Conservation (phyloP, 2,113 vertebrate species). For the Rhinogobius similis region DNA sequence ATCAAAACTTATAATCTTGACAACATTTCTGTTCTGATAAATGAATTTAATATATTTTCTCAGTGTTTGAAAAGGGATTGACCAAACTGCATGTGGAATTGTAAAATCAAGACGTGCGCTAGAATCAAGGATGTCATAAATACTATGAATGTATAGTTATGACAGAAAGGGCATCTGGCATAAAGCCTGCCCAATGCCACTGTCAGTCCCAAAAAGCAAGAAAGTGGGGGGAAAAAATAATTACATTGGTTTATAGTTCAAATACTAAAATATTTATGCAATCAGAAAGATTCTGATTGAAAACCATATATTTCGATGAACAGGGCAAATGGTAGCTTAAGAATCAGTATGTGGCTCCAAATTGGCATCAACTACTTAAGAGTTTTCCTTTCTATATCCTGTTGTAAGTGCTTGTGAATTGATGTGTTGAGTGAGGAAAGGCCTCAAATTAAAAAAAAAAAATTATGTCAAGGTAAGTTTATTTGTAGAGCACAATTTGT, state of each 20-base stretch:
- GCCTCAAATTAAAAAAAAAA: no score
- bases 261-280: neutral
- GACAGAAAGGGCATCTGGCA: neutral
- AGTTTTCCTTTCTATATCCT: no score
- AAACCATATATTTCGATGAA: neutral
- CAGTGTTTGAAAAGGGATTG: neutral
- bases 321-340: neutral
- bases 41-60: no score
- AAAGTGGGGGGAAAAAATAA: no score
- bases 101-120: neutral
- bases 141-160: neutral
- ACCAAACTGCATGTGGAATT: neutral
- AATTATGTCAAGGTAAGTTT: neutral
- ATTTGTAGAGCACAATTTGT: no score
- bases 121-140: neutral
- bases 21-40: neutral
- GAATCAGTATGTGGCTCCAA: neutral
- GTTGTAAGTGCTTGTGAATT: constrained; percentile 43
- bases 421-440: no score
- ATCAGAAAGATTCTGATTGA: neutral
- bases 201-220: neutral
- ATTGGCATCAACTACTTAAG: neutral
- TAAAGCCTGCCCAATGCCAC: no score
- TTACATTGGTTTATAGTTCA: no score
- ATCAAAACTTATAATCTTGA: neutral